Evolutionary conservation across 2,113 vertebrate genomes (phyloP).

Genomic region (Ahaetulla prasina): DNA sequence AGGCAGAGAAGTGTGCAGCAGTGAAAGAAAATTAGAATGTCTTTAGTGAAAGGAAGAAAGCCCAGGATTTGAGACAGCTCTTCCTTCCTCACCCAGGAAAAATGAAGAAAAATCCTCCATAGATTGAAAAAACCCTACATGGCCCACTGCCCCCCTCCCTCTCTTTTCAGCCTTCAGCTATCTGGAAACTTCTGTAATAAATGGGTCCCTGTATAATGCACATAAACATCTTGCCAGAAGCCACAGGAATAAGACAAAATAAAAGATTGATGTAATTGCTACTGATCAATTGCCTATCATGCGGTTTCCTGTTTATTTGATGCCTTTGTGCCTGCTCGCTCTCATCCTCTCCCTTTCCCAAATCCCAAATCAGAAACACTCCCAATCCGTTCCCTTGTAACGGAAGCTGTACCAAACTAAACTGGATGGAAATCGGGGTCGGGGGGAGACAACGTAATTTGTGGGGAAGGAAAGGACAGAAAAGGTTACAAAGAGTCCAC

Average conservation of each 20-base stretch:
- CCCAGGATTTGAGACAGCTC: not conserved
- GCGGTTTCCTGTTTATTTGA: not conserved
- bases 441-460: not conserved
- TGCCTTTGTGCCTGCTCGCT: not conserved
- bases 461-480: not conserved
- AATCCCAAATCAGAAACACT: not conserved
- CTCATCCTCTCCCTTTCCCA: not conserved
- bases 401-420: not conserved
- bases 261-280: not conserved
- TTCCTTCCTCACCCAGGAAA: not conserved
- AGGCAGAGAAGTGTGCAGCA: not conserved
- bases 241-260: not conserved
- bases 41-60: not conserved
- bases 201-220: not conserved
- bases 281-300: not conserved
- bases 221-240: not conserved
- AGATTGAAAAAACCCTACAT: not conserved
- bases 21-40: not conserved
- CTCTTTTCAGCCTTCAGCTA: not conserved
- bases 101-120: not conserved
- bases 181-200: not conserved
- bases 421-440: not conserved
- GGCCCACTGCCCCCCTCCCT: not conserved
- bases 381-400: not conserved
- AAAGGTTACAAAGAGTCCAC: not conserved